Conservation (phyloP, 2,888 invertebrate genomes). For the Aporophyla nigra region DNA sequence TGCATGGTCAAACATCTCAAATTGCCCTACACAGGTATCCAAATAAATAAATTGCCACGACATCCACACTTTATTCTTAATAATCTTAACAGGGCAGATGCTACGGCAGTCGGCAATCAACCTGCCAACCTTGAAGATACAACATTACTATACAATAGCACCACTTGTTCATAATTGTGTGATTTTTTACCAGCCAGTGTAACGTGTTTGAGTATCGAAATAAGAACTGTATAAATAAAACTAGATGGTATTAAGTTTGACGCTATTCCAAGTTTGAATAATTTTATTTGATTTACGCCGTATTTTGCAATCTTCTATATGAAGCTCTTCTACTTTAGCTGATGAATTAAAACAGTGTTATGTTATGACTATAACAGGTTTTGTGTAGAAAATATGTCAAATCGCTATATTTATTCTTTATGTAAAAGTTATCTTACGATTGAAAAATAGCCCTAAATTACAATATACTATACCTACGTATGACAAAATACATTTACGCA, state of each 20-base stretch:
- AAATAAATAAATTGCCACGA: constrained; percentile 30
- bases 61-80: constrained; percentile 27
- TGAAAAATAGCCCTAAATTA: neutral
- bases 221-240: constrained; percentile 25
- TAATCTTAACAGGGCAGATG: constrained; percentile 49
- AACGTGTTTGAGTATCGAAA: neutral
- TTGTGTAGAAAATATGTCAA: neutral
- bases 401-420: neutral
- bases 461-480: neutral
- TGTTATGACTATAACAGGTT: no score
- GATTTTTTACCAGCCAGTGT: constrained; percentile 54
- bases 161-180: constrained; percentile 49
- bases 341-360: neutral
- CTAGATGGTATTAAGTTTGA: neutral
- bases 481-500: no score
- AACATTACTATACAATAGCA: constrained; percentile 53
- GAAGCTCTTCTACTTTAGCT: no score
- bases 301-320: no score
- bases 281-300: neutral
- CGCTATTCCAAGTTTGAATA: neutral
- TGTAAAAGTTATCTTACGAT: neutral
- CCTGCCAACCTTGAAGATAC: constrained; percentile 64
- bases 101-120: constrained; percentile 43
- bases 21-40: neutral
- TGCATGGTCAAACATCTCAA: neutral